Percentiles rank a stretch among this genome's conserved stretches.
phyloP scores from a whole-genome alignment of 2,888 invertebrate genomes.

The Protonemura montana region DNA sequence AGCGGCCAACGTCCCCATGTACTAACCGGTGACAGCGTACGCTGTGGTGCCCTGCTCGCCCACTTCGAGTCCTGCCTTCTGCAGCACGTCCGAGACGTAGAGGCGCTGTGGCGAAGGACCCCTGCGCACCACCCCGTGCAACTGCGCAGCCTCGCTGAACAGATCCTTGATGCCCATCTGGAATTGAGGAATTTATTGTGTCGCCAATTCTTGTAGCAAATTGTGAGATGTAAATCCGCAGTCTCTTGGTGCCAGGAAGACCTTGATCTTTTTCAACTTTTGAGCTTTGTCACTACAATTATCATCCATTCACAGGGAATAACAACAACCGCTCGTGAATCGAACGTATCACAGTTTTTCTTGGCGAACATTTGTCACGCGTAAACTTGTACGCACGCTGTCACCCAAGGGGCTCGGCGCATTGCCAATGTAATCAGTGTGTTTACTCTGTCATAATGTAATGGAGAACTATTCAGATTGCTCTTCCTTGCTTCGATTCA shows the following conservation, averaged over 20 bases:
- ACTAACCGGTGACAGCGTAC: slow-evolving; percentile 72
- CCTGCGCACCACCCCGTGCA: slow-evolving; percentile 73
- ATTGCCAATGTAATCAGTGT: neutral
- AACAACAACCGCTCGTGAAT: too few species aligned
- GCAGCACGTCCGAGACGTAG: slow-evolving; percentile 73
- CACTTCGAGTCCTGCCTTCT: slow-evolving; percentile 78
- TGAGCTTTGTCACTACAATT: too few species aligned
- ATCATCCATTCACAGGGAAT: neutral
- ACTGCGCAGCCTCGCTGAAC: slow-evolving; percentile 73
- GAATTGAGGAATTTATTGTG: slow-evolving; percentile 52
- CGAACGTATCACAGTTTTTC: too few species aligned
- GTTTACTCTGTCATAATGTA: neutral
- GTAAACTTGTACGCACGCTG: too few species aligned
- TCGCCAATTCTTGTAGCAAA: too few species aligned
- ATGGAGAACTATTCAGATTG: neutral
- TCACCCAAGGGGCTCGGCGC: too few species aligned
- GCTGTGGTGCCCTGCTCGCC: slow-evolving; percentile 78
- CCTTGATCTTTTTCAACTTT: too few species aligned
- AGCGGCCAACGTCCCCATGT: too few species aligned
- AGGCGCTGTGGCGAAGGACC: slow-evolving; percentile 62
- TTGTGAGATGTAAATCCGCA: too few species aligned
- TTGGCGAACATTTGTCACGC: too few species aligned
- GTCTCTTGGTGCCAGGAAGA: too few species aligned
- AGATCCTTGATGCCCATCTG: slow-evolving; percentile 77
- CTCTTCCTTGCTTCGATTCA: neutral